Percentiles rank a stretch among this genome's conserved stretches.
Evolutionary conservation across 2,797 vertebrate species (phyloP).

Genomic region (Myotis myotis): DNA sequence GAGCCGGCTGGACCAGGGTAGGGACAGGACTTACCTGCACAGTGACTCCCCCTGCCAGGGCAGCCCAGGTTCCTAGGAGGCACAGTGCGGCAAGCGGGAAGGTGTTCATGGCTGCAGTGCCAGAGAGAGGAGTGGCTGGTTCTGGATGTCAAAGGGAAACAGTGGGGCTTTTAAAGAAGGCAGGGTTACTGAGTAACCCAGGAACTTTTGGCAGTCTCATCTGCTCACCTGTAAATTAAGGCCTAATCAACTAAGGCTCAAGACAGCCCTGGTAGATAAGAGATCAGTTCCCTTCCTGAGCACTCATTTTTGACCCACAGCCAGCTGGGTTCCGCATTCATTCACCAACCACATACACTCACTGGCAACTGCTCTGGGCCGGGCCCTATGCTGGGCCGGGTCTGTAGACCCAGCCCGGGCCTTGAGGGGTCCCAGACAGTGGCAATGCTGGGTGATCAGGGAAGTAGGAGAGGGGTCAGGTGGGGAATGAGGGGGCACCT

Average conservation of each 20-base stretch:
- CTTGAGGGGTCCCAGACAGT: background rate
- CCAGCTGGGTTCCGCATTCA: background rate
- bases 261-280: conserved; percentile 52
- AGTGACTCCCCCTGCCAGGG: conserved; percentile 46
- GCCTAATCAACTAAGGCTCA: conserved; percentile 66
- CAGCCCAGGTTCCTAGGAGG: conserved; percentile 44
- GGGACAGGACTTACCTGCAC: conserved; percentile 63
- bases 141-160: background rate
- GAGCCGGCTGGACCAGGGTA: background rate
- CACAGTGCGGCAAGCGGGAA: conserved; percentile 54
- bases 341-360: background rate
- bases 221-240: background rate
- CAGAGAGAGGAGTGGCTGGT: background rate
- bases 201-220: conserved; percentile 15
- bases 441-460: background rate
- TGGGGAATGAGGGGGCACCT: background rate
- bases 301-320: conserved; percentile 17
- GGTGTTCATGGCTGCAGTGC: conserved; percentile 61
- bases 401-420: background rate
- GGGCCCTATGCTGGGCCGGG: background rate
- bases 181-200: conserved; percentile 73
- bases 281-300: conserved; percentile 19
- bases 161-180: conserved; percentile 57
- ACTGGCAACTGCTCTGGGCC: background rate
- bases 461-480: background rate